Evolutionary conservation across 2,888 invertebrate species (phyloP).

Genomic region (Nemotelus pantherinus): DNA sequence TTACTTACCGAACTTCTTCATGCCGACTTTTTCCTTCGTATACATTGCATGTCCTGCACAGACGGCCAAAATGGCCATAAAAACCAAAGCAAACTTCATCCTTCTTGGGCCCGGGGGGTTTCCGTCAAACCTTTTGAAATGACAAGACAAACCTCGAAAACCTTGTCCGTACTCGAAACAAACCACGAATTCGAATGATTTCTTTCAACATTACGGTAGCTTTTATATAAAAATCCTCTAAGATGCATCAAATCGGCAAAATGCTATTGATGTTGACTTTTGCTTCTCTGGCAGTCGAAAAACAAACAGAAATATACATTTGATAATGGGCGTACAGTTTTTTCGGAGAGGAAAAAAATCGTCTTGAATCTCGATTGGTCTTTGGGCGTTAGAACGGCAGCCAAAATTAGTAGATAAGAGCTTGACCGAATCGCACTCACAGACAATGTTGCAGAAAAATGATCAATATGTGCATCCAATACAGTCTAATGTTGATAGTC

Average conservation of each 20-base stretch:
- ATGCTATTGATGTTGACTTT: too few species aligned
- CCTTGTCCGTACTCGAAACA: slow-evolving; percentile 17
- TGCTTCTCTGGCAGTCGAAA: too few species aligned
- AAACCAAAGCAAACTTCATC: slow-evolving; percentile 34
- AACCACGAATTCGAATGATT: slow-evolving; percentile 23
- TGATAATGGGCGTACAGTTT: too few species aligned
- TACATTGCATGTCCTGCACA: slow-evolving; percentile 12
- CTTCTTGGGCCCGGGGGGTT: not conserved
- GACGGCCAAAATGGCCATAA: slow-evolving; percentile 40
- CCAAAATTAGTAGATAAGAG: too few species aligned
- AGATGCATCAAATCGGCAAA: not conserved
- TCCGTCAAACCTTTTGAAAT: not conserved
- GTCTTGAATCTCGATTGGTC: not conserved
- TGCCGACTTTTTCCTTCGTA: not conserved
- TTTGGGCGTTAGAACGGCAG: too few species aligned
- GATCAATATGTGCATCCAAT: too few species aligned
- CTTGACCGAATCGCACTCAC: too few species aligned
- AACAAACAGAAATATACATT: too few species aligned
- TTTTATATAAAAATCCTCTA: slow-evolving; percentile 20
- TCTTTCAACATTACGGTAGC: not conserved
- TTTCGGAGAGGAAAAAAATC: not conserved
- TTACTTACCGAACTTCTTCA: slow-evolving; percentile 27
- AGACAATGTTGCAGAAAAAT: too few species aligned
- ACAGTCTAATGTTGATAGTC: too few species aligned
- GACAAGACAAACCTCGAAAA: not conserved